Percentiles rank a stretch among this genome's conserved stretches.
Conservation (phyloP, 2,888 invertebrate genomes). For the Drosophila suboccidentalis region DNA sequence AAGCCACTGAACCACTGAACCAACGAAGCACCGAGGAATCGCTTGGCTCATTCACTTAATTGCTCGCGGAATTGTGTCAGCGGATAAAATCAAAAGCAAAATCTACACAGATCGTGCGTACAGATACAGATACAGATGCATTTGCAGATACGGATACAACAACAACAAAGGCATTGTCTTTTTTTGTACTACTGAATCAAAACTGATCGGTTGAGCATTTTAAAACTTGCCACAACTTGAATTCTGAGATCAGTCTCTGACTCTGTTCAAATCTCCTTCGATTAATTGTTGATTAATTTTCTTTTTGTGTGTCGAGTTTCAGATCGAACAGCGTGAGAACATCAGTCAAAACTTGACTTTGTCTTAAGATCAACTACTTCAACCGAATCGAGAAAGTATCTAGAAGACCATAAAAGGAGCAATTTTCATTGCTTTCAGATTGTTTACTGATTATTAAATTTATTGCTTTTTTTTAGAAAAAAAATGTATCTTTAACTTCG, state of each 20-base stretch:
- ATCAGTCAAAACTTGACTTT: slow-evolving; percentile 16
- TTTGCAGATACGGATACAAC: neutral
- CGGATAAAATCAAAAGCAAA: slow-evolving; percentile 63
- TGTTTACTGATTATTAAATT: no score
- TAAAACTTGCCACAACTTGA: slow-evolving; percentile 8
- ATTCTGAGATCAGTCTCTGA: slow-evolving; percentile 12
- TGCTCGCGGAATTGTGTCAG: slow-evolving; percentile 78
- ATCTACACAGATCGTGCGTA: slow-evolving; percentile 72
- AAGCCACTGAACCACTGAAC: neutral
- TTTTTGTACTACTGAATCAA: slow-evolving; percentile 11
- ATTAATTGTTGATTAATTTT: slow-evolving; percentile 72
- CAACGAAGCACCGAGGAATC: neutral
- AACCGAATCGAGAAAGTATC: neutral
- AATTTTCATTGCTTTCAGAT: neutral
- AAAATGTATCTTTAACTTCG: neutral
- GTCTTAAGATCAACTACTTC: slow-evolving; percentile 17
- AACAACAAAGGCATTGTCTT: slow-evolving; percentile 41
- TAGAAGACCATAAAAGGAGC: neutral
- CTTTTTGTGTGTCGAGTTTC: slow-evolving; percentile 13
- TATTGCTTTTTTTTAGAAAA: neutral
- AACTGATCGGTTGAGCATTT: slow-evolving; percentile 16
- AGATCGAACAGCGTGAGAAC: slow-evolving; percentile 19
- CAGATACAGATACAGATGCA: slow-evolving; percentile 53
- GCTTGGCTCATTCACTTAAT: slow-evolving; percentile 66
- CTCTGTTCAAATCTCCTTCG: slow-evolving; percentile 38